These are phyloP conservation scores for Herpailurus yagouaroundi DNA, from an alignment of 2,113 vertebrate genomes.

Conservation along the genomic window DNA sequence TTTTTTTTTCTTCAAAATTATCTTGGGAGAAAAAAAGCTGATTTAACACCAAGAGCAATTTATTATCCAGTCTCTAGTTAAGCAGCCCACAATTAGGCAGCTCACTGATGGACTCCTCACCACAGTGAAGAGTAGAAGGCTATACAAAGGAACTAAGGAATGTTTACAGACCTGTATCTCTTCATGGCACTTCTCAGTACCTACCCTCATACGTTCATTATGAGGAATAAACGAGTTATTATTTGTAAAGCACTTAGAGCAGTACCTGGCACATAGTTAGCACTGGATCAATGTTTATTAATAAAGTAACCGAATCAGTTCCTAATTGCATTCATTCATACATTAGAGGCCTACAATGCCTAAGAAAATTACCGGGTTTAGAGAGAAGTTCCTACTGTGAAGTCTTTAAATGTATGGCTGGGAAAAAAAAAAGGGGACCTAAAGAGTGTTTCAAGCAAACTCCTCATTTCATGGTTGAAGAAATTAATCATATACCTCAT, in stretches of 20 bases:
- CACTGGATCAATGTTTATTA: neutral
- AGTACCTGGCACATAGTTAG: neutral
- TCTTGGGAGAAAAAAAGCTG: neutral
- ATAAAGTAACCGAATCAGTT: conserved; percentile 23
- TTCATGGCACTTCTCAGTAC: neutral
- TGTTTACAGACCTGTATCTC: conserved; percentile 10
- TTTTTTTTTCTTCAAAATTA: neutral
- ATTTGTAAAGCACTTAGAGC: conserved; percentile 23
- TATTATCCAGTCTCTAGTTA: neutral
- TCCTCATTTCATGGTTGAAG: neutral
- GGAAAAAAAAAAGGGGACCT: neutral
- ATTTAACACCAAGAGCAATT: neutral
- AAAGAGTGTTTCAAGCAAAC: neutral
- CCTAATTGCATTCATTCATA: neutral
- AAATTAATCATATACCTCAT: conserved; percentile 29
- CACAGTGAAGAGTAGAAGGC: neutral
- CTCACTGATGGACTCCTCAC: neutral
- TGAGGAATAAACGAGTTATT: conserved; percentile 37
- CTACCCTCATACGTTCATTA: neutral
- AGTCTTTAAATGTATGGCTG: neutral
- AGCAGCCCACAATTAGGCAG: neutral
- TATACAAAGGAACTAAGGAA: neutral
- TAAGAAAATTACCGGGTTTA: conserved; percentile 29
- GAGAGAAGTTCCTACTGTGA: neutral
- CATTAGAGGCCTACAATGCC: neutral